Conservation (phyloP, 92 coral and sea anemone genomes). For the Zoanthus gigantus region DNA sequence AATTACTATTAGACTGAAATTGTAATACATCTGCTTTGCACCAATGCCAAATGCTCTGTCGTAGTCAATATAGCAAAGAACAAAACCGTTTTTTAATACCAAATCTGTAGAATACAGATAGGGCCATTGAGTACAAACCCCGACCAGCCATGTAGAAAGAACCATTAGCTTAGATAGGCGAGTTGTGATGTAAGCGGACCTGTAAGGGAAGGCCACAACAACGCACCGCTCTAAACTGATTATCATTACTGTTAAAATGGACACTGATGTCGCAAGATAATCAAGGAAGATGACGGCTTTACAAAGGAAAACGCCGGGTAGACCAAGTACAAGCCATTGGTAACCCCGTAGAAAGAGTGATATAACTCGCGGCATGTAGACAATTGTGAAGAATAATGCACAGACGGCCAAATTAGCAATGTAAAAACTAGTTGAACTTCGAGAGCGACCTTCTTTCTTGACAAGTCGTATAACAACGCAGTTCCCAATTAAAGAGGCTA, state of each 20-base stretch:
- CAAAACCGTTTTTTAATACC: background rate
- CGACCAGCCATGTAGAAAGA: constrained; percentile 52
- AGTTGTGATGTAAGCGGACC: constrained; percentile 27
- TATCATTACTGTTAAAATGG: constrained; percentile 70
- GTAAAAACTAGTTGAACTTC: constrained; percentile 65
- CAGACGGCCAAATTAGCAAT: constrained; percentile 70
- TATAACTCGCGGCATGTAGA: constrained; percentile 75
- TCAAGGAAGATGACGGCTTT: constrained; percentile 58
- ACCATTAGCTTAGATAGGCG: constrained; percentile 44
- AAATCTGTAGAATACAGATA: constrained; percentile 50
- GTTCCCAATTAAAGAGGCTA: constrained; percentile 67
- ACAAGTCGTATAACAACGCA: constrained; percentile 51
- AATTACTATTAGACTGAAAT: constrained; percentile 50
- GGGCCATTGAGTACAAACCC: constrained; percentile 59
- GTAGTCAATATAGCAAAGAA: constrained; percentile 49
- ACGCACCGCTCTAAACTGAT: constrained; percentile 74
- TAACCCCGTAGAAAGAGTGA: constrained; percentile 58
- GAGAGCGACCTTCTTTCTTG: constrained; percentile 41
- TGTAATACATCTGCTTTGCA: constrained; percentile 55
- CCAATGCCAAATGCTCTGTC: constrained; percentile 56
- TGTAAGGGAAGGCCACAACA: constrained; percentile 68
- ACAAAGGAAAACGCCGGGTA: constrained; percentile 47
- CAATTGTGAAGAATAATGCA: constrained; percentile 58
- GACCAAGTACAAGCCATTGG: constrained; percentile 62
- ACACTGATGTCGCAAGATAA: constrained; percentile 50